phyloP scores from a whole-genome alignment of 2,888 invertebrate genomes.

The Aspidiotus destructor region DNA sequence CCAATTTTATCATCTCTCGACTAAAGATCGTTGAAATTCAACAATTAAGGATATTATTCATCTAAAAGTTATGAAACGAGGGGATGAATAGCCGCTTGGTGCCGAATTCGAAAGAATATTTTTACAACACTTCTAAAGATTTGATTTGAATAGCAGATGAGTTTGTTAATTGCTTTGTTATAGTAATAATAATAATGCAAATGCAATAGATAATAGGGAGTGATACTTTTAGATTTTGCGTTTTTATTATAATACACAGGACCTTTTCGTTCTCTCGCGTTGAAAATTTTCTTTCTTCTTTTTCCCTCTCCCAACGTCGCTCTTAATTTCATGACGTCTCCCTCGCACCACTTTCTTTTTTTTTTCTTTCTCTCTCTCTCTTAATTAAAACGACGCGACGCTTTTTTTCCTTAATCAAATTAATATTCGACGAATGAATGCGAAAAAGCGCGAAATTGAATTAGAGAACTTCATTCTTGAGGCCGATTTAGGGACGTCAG shows the following conservation, averaged over 20 bases:
- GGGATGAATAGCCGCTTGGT: not conserved
- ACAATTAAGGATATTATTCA: not conserved
- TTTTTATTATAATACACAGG: not conserved
- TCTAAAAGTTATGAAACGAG: not conserved
- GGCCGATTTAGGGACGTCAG: conserved; percentile 18
- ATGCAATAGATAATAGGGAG: conserved; percentile 22
- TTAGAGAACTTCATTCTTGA: conserved; percentile 20
- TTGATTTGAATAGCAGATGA: conserved; percentile 27
- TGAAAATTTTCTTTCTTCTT: not conserved
- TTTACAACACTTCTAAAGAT: conserved; percentile 17
- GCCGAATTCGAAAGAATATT: conserved; percentile 6
- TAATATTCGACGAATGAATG: conserved; percentile 14
- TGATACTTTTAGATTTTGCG: not conserved
- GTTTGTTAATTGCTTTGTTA: conserved; percentile 28
- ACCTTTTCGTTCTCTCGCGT: not conserved
- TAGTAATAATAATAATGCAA: conserved; percentile 27
- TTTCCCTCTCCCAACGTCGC: not conserved
- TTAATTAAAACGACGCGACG: conserved; percentile 25
- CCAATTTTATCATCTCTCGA: no score
- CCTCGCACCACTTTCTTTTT: conserved; percentile 7
- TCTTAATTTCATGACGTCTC: no score
- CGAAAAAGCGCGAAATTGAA: conserved; percentile 26
- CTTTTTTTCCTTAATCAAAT: conserved; percentile 27
- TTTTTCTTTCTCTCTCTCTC: conserved; percentile 3
- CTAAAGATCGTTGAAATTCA: not conserved